phyloP scores from a whole-genome alignment of 1,140 invertebrate genomes.

The Nymphalis io region DNA sequence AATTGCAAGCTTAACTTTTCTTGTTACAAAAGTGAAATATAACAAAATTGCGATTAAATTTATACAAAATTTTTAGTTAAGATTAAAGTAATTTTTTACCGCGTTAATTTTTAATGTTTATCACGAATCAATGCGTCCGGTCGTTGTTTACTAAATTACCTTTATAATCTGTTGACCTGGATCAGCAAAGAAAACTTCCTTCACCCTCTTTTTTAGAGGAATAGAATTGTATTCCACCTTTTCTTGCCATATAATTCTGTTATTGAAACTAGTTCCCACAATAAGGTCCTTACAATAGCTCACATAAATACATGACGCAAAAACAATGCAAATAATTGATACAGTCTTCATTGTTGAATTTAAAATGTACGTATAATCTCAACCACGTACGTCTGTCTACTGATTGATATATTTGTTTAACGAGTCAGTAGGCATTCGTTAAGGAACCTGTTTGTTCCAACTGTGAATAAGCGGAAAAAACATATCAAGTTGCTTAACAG shows the following conservation, averaged over 20 bases:
- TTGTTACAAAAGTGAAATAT: no score
- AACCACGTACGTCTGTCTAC: constrained; percentile 45
- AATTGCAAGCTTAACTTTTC: no score
- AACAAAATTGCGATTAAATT: no score
- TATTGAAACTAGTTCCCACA: constrained; percentile 70
- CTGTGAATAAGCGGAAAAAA: constrained; percentile 54
- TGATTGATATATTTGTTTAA: constrained; percentile 38
- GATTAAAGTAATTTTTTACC: no score
- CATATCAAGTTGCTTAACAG: constrained; percentile 42
- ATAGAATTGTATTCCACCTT: constrained; percentile 72
- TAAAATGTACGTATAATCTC: constrained; percentile 40
- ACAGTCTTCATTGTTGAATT: constrained; percentile 53
- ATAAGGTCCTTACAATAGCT: constrained; percentile 68
- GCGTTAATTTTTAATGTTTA: no score
- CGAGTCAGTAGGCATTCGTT: constrained; percentile 23
- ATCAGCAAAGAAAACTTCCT: constrained; percentile 72
- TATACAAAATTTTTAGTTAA: no score
- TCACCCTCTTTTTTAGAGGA: constrained; percentile 71
- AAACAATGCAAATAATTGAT: constrained; percentile 50
- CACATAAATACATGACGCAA: constrained; percentile 51
- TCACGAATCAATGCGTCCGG: no score
- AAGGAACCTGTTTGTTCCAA: constrained; percentile 52
- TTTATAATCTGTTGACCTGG: constrained; percentile 72
- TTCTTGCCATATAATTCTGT: constrained; percentile 63
- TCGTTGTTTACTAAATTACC: constrained; percentile 43